Evolutionary conservation across 2,888 invertebrate genomes (phyloP).

Genomic region (Seira sanloemensis): DNA sequence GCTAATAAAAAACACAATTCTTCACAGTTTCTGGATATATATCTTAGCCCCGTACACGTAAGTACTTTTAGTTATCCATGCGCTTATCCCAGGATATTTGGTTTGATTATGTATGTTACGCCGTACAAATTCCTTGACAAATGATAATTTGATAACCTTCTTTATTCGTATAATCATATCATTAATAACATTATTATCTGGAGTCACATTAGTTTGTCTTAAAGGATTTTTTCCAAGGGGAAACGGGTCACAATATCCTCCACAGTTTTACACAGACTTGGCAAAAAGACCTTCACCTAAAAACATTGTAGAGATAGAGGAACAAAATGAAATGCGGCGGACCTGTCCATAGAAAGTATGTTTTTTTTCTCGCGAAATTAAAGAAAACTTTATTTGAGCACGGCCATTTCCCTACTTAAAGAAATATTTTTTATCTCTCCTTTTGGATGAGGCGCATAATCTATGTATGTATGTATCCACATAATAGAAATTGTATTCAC

Average conservation of each 20-base stretch:
- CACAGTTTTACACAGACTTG: slow-evolving; percentile 24
- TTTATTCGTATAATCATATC: slow-evolving; percentile 25
- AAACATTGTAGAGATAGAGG: background rate
- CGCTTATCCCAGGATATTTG: too few relatives aligned
- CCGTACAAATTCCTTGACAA: slow-evolving; percentile 35
- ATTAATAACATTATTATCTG: slow-evolving; percentile 57
- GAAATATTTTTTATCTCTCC: too few relatives aligned
- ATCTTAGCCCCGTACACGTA: too few relatives aligned
- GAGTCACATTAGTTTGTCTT: slow-evolving; percentile 63
- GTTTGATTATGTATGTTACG: slow-evolving; percentile 49
- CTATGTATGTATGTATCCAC: too few relatives aligned
- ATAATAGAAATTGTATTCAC: background rate
- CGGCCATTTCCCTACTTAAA: slow-evolving; percentile 37
- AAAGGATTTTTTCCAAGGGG: slow-evolving; percentile 33
- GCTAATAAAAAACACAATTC: too few relatives aligned
- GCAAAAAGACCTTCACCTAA: slow-evolving; percentile 29
- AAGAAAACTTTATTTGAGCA: slow-evolving; percentile 50
- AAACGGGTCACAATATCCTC: slow-evolving; percentile 18
- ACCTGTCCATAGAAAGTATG: background rate
- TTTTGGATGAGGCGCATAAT: background rate
- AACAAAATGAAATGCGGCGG: slow-evolving; percentile 2
- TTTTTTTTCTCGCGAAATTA: slow-evolving; percentile 36
- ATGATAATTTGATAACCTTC: slow-evolving; percentile 20
- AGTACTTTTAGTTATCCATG: too few relatives aligned
- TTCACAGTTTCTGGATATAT: too few relatives aligned